A percentile compares a stretch with the other conserved stretches of the same genome.
Evolutionary conservation across 2,888 invertebrate genomes (phyloP).

Genomic region (Marasmarcha lunaedactyla): DNA sequence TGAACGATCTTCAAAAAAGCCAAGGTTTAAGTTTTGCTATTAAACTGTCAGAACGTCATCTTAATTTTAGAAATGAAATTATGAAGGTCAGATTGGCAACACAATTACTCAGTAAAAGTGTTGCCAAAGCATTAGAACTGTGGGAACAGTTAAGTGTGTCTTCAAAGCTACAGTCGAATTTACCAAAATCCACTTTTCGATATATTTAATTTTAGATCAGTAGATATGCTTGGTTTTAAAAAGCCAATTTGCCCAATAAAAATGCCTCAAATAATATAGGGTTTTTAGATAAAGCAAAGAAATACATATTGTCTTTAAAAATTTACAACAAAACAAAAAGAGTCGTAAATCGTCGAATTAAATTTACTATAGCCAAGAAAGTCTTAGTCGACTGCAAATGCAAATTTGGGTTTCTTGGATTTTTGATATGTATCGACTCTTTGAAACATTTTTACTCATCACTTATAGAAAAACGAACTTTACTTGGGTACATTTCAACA

Average conservation of each 20-base stretch:
- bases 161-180: slow-evolving; percentile 11
- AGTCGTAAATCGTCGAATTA: slow-evolving; percentile 1
- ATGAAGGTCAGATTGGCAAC: slow-evolving; percentile 14
- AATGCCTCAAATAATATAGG: too few relatives aligned
- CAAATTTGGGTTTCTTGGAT: slow-evolving; percentile 2
- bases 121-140: slow-evolving; percentile 8
- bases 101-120: slow-evolving; percentile 10
- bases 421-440: background rate
- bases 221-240: too few relatives aligned
- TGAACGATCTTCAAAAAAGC: slow-evolving; percentile 13
- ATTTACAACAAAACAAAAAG: slow-evolving; percentile 2
- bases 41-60: slow-evolving; percentile 9
- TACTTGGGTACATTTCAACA: slow-evolving; percentile 11
- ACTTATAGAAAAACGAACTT: slow-evolving; percentile 1
- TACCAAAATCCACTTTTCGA: slow-evolving; percentile 12
- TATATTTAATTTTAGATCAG: background rate
- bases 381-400: background rate
- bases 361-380: slow-evolving; percentile 2
- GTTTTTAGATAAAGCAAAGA: too few relatives aligned
- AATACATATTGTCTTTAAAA: too few relatives aligned
- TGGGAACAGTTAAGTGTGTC: slow-evolving; percentile 1
- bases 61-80: slow-evolving; percentile 13
- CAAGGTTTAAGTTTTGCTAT: slow-evolving; percentile 15
- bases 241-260: too few relatives aligned
- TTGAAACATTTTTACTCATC: background rate